These are phyloP conservation scores for Dallia pectoralis DNA, from an alignment of 2,797 vertebrate genomes.

Conservation along the genomic window DNA sequence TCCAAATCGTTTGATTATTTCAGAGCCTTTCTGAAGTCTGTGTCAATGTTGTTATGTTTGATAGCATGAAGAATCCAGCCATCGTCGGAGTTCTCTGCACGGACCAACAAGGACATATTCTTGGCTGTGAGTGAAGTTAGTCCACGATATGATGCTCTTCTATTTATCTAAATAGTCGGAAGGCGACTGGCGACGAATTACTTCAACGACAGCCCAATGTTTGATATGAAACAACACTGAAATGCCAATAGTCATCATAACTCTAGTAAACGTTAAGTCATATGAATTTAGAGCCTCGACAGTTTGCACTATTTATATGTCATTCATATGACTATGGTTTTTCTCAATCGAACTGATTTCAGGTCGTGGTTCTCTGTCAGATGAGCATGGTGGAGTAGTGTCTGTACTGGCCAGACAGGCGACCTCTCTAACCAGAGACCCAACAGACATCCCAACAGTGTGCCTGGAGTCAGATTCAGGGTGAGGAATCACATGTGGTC, in stretches of 20 bases:
- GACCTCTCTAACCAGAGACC: constrained; percentile 85
- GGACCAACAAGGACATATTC: constrained; percentile 91
- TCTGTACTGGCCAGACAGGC: constrained; percentile 92
- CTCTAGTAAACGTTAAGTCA: background rate
- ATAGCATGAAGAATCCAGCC: constrained; percentile 93
- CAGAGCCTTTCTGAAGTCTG: background rate
- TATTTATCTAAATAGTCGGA: background rate
- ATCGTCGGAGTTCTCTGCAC: constrained; percentile 92
- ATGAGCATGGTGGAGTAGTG: constrained; percentile 91
- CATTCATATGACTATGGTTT: too few species aligned
- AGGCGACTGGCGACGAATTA: background rate
- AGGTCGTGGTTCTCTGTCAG: constrained; percentile 93
- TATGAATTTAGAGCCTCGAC: background rate
- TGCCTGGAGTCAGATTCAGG: constrained; percentile 92
- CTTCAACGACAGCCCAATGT: background rate
- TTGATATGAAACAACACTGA: background rate
- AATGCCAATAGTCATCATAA: background rate
- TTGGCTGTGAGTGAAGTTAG: constrained; percentile 86
- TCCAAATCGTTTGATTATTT: background rate
- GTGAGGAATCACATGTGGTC: constrained; percentile 69
- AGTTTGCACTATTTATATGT: background rate
- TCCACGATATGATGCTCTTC: background rate
- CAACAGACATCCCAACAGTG: constrained; percentile 89
- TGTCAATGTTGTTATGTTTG: constrained; percentile 22
- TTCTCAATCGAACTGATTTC: background rate